These are phyloP conservation scores for Cheilosia soror DNA, from an alignment of 2,888 invertebrate species.

Conservation along the genomic window DNA sequence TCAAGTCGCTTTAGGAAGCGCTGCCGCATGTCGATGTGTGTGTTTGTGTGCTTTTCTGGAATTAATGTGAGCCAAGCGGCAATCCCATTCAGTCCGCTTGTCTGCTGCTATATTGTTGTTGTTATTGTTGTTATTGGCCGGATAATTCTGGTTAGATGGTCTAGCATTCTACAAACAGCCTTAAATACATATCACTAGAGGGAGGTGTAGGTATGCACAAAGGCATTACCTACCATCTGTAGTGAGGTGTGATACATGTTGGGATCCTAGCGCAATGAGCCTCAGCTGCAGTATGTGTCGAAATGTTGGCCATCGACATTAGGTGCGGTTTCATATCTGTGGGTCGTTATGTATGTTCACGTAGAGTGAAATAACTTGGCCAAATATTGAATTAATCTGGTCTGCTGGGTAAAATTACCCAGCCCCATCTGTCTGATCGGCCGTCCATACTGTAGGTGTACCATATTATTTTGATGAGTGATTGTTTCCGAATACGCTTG, in stretches of 20 bases:
- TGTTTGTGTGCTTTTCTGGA: slow-evolving; percentile 60
- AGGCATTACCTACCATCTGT: slow-evolving; percentile 58
- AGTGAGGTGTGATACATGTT: slow-evolving; percentile 32
- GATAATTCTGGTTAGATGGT: slow-evolving; percentile 43
- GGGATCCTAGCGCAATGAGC: slow-evolving; percentile 20
- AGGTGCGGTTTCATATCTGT: slow-evolving; percentile 66
- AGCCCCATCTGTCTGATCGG: not conserved
- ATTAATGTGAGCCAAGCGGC: slow-evolving; percentile 53
- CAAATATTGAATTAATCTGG: slow-evolving; percentile 72
- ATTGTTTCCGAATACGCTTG: slow-evolving; percentile 47
- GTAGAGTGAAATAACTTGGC: slow-evolving; percentile 62
- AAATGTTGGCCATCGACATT: slow-evolving; percentile 57
- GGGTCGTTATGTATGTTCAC: slow-evolving; percentile 52
- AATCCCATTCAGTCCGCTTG: slow-evolving; percentile 18
- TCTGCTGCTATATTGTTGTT: slow-evolving; percentile 11
- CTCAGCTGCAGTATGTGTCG: slow-evolving; percentile 67
- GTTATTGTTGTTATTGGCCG: slow-evolving; percentile 43
- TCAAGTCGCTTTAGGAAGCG: slow-evolving; percentile 2
- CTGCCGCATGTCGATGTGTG: not conserved
- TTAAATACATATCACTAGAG: slow-evolving; percentile 43
- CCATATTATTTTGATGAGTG: slow-evolving; percentile 58
- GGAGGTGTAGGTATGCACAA: slow-evolving; percentile 20
- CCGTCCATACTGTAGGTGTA: slow-evolving; percentile 1
- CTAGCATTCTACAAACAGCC: slow-evolving; percentile 47
- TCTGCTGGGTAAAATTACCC: slow-evolving; percentile 26